Conservation (phyloP, 2,113 vertebrate species). For the Typhlomys cinereus region DNA sequence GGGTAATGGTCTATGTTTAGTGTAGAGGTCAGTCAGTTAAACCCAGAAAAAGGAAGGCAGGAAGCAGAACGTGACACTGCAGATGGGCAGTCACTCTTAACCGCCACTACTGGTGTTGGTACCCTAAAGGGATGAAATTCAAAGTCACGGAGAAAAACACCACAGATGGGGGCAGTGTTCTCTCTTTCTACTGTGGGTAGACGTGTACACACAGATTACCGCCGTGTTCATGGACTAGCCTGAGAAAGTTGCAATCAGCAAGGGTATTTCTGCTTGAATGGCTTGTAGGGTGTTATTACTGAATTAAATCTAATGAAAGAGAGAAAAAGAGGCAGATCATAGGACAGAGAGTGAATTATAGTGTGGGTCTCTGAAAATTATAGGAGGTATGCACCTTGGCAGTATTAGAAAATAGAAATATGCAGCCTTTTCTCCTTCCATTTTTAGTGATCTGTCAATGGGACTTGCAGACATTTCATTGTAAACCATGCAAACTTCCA, state of each 20-base stretch:
- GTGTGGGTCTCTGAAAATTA: constrained; percentile 76
- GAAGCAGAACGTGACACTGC: too few species aligned
- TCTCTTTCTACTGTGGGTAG: neutral
- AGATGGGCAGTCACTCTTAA: neutral
- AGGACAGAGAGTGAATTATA: constrained; percentile 79
- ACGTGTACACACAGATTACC: neutral
- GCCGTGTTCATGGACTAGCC: constrained; percentile 62
- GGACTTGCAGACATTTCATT: constrained; percentile 10
- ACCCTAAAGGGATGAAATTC: neutral
- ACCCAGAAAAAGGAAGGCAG: neutral
- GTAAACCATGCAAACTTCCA: constrained; percentile 18
- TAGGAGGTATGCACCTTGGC: constrained; percentile 71
- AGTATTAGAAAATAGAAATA: constrained; percentile 70
- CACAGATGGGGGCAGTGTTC: neutral
- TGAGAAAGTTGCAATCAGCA: constrained; percentile 74
- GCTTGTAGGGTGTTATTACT: constrained; percentile 77
- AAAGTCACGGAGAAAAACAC: neutral
- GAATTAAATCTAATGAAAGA: constrained; percentile 81
- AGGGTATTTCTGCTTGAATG: constrained; percentile 79
- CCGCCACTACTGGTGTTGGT: too few species aligned
- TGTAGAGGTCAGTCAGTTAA: neutral
- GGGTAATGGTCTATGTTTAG: neutral
- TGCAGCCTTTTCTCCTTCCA: neutral
- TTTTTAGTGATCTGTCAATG: neutral
- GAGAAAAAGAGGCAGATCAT: constrained; percentile 76